Base-by-base conservation (phyloP, 2,888 invertebrate species). In the Caenorhabditis panamensis region DNA sequence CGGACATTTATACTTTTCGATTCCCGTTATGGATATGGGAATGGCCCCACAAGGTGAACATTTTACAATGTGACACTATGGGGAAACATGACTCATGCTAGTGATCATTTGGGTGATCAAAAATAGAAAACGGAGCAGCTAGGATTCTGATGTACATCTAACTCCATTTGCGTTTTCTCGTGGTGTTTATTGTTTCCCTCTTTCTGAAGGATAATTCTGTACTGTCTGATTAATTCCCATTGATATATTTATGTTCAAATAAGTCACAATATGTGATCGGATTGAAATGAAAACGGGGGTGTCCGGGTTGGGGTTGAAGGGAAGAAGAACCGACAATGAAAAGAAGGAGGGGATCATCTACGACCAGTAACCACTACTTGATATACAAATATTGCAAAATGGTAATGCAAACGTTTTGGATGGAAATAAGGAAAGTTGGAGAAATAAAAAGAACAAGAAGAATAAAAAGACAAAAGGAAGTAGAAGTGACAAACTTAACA, bases 361-460 rank as follows among this genome's bases (percentile, higher is more conserved):
- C 66, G 51, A 75, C 75, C 75, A 75, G 75, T 75, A 75, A 75
- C 61, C 61, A 72, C 63, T 63, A 63, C 56, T 63, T 49, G 72
- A 72, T 72, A 63, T 72, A 72, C 53, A 64, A 26, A 58, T 73
- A 73, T 75, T 75, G 66, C 75, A 18, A 66, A 49, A 54, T 51
- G 31, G 37, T 59, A 41, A 64, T 51, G 44, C 18, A 41, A 53
- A 49, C 37, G 20, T 24, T 54, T 61, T 11, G 41, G 18, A 0
- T 16, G 20, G 41, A 41, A 9, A 24, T 24, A 31, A 6, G 24
- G n/a, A n/a, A n/a, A n/a, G n/a, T n/a, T n/a, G n/a, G n/a, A 44
- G 47, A n/a, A 1, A 56, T n/a, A 47, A 24, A 31, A 62, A 54
- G 59, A 11, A 41, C 9, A 18, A 44, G 28, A 24, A 24, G 6